Evolutionary conservation across 2,888 invertebrate genomes (phyloP), one percentile per base, ranked within the genome.

Genomic region (Malachius bipustulatus): DNA sequence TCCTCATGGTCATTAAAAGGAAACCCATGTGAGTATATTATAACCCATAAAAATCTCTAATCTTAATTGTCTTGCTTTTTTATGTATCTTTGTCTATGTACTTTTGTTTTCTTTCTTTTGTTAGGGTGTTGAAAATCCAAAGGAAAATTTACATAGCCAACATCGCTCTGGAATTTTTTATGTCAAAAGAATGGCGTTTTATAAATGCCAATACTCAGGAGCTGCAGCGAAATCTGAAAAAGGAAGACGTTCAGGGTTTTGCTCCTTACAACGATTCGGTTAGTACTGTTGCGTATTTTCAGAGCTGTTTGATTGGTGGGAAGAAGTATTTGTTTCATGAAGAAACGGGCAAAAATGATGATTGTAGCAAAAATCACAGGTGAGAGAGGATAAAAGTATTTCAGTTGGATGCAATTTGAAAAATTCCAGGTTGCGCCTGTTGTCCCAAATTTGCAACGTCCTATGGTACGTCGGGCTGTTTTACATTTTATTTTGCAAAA

Each of bases 131-230:
- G 6, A 79, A 73, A 59, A 55, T 90, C 14, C 90, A 91, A 55
- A 69, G 80, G n/a, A 77, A 77, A 46, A 77, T 93, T 32, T 88
- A 78, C 59, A 71, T 70, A 13, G 80, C 88, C 0, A 77, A 80
- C 50, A 64, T 67, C 34, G 81, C 81, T 0, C 56, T 93, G 2
- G 65, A 71, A 9, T 81, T 80, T 56, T 93, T 88, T 54, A 67
- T 81, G 1, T 69, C 67, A 1, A 75, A 81, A 48, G 71, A 82
- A 44, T 94, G 91, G 91, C 63, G 62, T 0, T 88, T 89, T 49
- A 57, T 63, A 31, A 83, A 82, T 45, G 54, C 66, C 0, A 80
- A 80, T 46, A 64, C 75, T 34, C 44, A 70, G 3, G 53, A 51
- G 1, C 60, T 82, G n/a, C 64, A 73, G 19, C 56, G 65, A 0